A percentile compares a stretch with the other conserved stretches of the same genome.
Evolutionary conservation across 1,140 invertebrate genomes (phyloP).

Genomic region (Platorchestia sp.): DNA sequence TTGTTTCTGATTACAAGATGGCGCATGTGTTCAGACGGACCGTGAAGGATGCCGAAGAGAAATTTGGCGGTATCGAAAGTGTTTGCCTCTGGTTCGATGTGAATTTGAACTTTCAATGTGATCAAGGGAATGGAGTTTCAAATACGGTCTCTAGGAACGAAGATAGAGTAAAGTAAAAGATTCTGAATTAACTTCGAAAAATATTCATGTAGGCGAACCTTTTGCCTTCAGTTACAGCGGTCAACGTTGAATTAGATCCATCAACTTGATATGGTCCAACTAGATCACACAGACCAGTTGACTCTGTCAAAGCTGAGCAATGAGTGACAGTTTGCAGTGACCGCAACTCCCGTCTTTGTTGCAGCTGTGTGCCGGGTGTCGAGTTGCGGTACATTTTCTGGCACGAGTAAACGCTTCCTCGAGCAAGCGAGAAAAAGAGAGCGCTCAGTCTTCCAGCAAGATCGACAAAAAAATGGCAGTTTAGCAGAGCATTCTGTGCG

Average conservation of each 20-base stretch:
- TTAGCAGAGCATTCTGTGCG: background rate
- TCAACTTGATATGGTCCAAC: background rate
- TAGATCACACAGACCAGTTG: background rate
- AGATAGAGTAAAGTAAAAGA: background rate
- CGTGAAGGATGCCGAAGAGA: background rate
- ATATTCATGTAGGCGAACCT: background rate
- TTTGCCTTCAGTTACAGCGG: background rate
- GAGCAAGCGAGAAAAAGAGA: background rate
- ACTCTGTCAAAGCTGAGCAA: slow-evolving; percentile 1
- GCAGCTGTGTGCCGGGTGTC: background rate
- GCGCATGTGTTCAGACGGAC: background rate
- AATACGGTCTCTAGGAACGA: background rate
- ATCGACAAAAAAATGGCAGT: background rate
- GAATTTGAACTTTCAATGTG: background rate
- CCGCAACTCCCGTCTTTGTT: background rate
- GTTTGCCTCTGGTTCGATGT: background rate
- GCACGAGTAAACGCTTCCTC: background rate
- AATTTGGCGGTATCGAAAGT: background rate
- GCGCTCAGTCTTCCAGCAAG: background rate
- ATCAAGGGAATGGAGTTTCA: background rate
- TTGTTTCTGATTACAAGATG: background rate
- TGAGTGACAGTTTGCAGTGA: background rate
- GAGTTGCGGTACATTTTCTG: background rate
- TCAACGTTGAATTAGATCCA: background rate
- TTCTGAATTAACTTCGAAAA: background rate